Conservation (phyloP, 2,797 vertebrate species). For the Cryptoprocta ferox region DNA sequence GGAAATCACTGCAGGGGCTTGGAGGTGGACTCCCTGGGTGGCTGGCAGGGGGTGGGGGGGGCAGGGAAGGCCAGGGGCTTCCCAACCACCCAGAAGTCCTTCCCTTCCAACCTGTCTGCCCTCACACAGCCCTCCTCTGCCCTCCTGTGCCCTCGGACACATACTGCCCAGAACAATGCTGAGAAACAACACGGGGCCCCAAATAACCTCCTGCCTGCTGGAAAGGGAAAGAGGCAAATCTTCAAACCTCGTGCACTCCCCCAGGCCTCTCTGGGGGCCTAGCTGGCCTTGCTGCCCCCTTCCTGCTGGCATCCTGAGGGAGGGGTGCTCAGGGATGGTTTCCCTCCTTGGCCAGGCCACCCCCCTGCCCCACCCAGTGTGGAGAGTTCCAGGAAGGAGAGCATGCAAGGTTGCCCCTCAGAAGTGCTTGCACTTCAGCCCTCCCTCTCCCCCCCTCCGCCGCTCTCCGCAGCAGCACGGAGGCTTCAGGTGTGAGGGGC, state of each 20-base stretch:
- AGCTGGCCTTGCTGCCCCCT: background rate
- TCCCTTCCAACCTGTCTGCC: background rate
- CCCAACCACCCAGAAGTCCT: background rate
- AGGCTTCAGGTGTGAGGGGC: background rate
- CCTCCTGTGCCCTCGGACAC: background rate
- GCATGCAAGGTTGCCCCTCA: no score
- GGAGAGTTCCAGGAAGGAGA: background rate
- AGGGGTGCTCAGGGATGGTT: background rate
- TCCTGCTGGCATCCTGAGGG: background rate
- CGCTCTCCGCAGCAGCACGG: background rate
- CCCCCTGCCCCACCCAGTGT: background rate
- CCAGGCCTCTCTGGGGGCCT: background rate
- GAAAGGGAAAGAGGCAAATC: background rate
- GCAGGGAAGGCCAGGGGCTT: background rate
- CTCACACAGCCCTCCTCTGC: background rate
- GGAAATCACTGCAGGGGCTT: background rate
- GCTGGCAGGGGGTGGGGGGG: background rate
- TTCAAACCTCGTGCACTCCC: background rate
- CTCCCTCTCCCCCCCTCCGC: background rate
- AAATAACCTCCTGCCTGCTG: background rate
- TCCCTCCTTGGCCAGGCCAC: background rate
- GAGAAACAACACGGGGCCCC: background rate
- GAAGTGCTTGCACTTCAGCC: background rate
- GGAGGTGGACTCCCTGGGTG: background rate
- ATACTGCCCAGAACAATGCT: background rate